Evolutionary conservation across 2,888 invertebrate genomes (phyloP), one percentile per base, ranked within the genome.

Genomic region (Campoplex nolae): DNA sequence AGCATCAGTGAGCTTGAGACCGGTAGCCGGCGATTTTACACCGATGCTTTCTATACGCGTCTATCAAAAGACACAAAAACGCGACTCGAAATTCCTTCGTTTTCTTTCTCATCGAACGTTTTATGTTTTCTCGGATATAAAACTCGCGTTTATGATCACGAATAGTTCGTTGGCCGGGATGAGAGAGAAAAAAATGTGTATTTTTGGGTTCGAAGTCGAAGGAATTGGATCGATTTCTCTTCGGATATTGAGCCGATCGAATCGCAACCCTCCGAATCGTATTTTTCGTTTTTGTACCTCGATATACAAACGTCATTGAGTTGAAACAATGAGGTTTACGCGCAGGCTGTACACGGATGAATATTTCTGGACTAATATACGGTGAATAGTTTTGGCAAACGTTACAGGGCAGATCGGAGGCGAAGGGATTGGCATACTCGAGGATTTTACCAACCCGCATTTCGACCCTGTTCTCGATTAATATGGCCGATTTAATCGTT

Each of bases 401-500:
- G 65, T 83, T 83, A 86, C 78, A 74, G 74, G 70, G 38, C 38
- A 73, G 48, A 54, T 58, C 75, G 56, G 56, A 67, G 3, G 62
- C 51, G 18, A 79, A 78, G 13, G 77, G 45, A 56, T 78, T 45
- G 74, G 51, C 51, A 67, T 54, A n/a, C 51, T 42, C 76, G 81
- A 80, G 65, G 76, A 85, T 88, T 85, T 68, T 67, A 70, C 86
- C 48, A 54, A 65, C 73, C 45, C 16, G 23, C 23, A 71, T 77
- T 76, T 74, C 62, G 67, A 54, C 48, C 82, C 83, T 74, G 48
- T 81, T 83, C 75, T 84, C 91, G 91, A 91, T 91, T 91, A 91
- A 92, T 91, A 90, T 90, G 89, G 90, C 91, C 92, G 92, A 93
- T 94, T 93, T 90, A 92, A 92, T 93, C 93, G 93, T 93, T 92